These are phyloP conservation scores for Lepilemur ruficaudatus DNA, from an alignment of 2,797 vertebrate genomes.

Conservation along the genomic window DNA sequence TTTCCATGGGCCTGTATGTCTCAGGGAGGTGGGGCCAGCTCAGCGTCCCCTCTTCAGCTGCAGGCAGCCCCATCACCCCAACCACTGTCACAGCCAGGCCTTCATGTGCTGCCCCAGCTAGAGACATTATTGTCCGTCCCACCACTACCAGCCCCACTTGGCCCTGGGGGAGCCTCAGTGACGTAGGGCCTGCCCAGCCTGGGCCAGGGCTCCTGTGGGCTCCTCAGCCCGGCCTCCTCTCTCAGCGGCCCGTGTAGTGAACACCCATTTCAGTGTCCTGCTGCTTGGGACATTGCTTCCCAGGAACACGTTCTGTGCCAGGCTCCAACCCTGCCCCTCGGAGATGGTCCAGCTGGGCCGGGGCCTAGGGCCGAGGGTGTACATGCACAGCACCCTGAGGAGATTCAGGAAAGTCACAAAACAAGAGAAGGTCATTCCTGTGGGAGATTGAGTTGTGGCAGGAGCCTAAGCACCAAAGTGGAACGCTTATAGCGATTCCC, in stretches of 20 bases:
- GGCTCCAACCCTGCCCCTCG: too few relatives aligned
- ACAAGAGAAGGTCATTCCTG: neutral
- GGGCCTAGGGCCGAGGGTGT: neutral
- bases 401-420: neutral
- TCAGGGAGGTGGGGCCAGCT: accelerated
- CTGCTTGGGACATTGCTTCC: neutral
- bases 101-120: neutral
- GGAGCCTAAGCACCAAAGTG: neutral
- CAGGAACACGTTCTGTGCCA: accelerated
- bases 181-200: neutral
- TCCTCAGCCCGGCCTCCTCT: neutral
- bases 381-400: neutral
- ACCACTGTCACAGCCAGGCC: neutral
- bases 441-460: neutral
- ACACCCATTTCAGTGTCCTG: too few relatives aligned
- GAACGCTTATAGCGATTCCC: neutral
- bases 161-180: neutral
- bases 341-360: too few relatives aligned
- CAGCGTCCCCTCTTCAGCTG: neutral
- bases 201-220: too few relatives aligned
- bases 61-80: accelerated
- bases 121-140: neutral
- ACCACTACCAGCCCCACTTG: neutral
- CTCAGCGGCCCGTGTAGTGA: accelerated
- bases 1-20: neutral